Evolutionary conservation across 2,888 invertebrate species (phyloP), one percentile per base, ranked within the genome.

Genomic region (Cosmia trapezina): DNA sequence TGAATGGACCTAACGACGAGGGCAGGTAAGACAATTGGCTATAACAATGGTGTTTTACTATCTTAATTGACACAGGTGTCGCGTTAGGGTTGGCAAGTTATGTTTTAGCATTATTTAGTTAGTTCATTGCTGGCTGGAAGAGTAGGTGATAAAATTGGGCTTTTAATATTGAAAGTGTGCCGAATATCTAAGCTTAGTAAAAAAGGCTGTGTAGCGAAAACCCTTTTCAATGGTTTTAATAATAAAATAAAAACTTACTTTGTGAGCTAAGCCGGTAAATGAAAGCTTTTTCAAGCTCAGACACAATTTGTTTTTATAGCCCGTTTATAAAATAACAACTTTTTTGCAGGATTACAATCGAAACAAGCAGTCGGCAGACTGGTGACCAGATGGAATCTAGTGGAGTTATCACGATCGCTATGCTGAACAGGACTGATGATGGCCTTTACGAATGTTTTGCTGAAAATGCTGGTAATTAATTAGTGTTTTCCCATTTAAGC

Each of bases 361-460:
- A 96, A 89, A 97, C 89, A 93, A 97, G 88, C 87, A 94, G 65
- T 88, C 94, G 84, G n/a, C 93, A 91, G 83, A 93, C 92, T 41
- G 96, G 96, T 41, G 96, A 96, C 85, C 96, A 96, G 83, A 95
- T 96, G 92, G 93, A 96, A 81, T 93, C 95, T 2, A 96, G 96
- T 66, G 98, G 97, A 43, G 97, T 97, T 4, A 94, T 99, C 76
- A 97, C 97, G 51, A 98, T 99, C 85, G 91, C 96, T 0, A 97
- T 97, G 66, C 89, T 98, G 19, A 96, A 97, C 67, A 96, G 98
- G 77, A 96, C 97, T 4, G 98, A 99, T 92, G 99, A 99, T 92
- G 99, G 99, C 0, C 96, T 99, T 12, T 99, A 99, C 91, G 98
- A 98, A 89, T 99, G 99, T 90, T 96, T 98, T 65, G 98, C 98